These are phyloP conservation scores for Leucopsar rothschildi DNA, from an alignment of 2,113 vertebrate genomes.

Conservation along the genomic window DNA sequence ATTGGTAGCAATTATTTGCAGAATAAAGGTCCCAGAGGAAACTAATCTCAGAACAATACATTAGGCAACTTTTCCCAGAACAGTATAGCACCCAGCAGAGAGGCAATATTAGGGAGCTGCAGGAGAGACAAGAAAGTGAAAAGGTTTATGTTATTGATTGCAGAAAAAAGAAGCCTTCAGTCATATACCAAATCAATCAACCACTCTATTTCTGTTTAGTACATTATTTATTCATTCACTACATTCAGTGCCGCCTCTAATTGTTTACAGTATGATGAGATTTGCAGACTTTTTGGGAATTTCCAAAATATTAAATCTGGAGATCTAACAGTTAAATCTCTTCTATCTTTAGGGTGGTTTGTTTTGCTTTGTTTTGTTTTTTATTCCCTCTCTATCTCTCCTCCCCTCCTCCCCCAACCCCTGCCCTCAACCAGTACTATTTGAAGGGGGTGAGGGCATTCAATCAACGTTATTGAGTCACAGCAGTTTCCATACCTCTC, in stretches of 20 bases:
- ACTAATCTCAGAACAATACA: neutral
- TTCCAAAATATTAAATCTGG: neutral
- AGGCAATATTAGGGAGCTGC: constrained; percentile 24
- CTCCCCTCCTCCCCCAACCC: too few relatives aligned
- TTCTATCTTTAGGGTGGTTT: neutral
- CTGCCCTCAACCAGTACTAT: neutral
- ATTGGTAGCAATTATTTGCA: neutral
- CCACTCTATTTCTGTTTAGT: neutral
- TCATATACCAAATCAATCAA: constrained; percentile 13
- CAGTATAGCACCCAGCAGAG: neutral
- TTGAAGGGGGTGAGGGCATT: neutral
- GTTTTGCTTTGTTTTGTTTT: neutral
- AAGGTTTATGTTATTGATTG: constrained; percentile 21
- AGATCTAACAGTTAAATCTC: neutral
- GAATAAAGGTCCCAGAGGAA: neutral
- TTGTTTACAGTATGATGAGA: neutral
- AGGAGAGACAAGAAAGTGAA: constrained; percentile 19
- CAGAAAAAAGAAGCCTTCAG: constrained; percentile 3
- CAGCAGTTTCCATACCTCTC: constrained; percentile 1
- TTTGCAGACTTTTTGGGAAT: neutral
- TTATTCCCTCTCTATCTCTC: neutral
- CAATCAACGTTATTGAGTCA: constrained; percentile 43
- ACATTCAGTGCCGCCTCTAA: neutral
- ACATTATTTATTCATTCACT: neutral
- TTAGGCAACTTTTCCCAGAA: neutral